Base-by-base conservation (phyloP, 2,797 vertebrate species). In the Lagocephalus sceleratus region DNA sequence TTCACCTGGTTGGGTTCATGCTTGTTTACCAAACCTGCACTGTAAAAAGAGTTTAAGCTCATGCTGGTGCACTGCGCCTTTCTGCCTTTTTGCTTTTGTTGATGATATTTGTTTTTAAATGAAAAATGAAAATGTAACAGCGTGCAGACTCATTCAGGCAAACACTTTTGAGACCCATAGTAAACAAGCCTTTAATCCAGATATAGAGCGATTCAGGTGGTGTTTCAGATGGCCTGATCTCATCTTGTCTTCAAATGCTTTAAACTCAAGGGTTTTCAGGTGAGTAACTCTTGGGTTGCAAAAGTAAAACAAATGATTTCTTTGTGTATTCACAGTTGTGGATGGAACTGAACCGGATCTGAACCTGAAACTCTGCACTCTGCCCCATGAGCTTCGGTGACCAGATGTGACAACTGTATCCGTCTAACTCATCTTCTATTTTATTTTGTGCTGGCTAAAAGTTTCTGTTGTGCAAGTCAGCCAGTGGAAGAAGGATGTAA, bases 291-390 rank as follows among this genome's bases (percentile, higher is more conserved):
- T 2, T 15, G 14, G 9, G 39, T 16, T 20, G 54, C 45, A 22
- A 52, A 60, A 20, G 41, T 63, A 20, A 40, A 11, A 12, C 29
- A 32, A 62, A 23, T 47, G 14, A 21, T 12, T 2, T 46, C 61
- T 58, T 5, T 2, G 6, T 63, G 21, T 67, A 49, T 66, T 63
- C 66, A 19, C 50, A 71, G 60, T 51, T 56, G 65, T 4, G 63
- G 60, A 53, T 32, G 39, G 29, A 64, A 63, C 56, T 59, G 63
- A 35, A 63, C 54, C 38, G 66, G 55, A 68, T 61, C 55, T 52
- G 55, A 66, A 48, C 45, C 47, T 35, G 32, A 35, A n/a, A 35
- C 11, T 35, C 12, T 35, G 3, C 32, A 14, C 32, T 35, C 32
- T 14, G 32, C 32, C 32, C 12, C 32, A 14, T 35, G 8, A 35